Evolutionary conservation across 2,797 vertebrate species (phyloP), one percentile per base, ranked within the genome.

Genomic region (Cygnus olor): DNA sequence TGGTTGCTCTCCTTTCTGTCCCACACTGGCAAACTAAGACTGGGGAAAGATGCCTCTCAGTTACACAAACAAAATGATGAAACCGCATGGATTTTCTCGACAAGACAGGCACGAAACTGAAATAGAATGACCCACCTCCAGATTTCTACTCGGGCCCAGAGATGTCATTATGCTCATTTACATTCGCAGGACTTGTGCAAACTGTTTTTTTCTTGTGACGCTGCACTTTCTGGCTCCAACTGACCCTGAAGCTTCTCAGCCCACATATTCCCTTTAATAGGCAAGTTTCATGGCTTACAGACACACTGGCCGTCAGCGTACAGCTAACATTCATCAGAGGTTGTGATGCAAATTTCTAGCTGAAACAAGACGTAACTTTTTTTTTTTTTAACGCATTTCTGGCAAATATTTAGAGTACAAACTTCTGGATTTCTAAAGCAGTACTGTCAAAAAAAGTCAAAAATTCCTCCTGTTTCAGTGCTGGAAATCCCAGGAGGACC

Each of bases 151-250:
- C 0, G 0, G 16, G 36, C 53, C 61, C n/a, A 47, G 74, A 27
- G 80, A 86, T 66, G 40, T 93, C 81, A 90, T 64, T 58, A 49
- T 1, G 0, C 16, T 42, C 81, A 64, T 94, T 96, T 89, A 78
- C 76, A 73, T 88, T 92, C 42, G 57, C 25, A 65, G 42, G 61
- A 40, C 42, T 89, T 27, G 1, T 63, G 77, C 63, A 93, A 91
- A 76, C 72, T 94, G 42, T 81, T 94, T 88, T 51, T 90, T 58
- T 53, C 80, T 93, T 90, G 79, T 92, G 89, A 92, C 79, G 22
- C 65, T 91, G 86, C 84, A 63, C 89, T 95, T 96, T 81, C 86
- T 27, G 0, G 84, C 69, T 96, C 69, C 89, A 42, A 57, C 72
- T 89, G 88, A 74, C 74, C 88, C 86, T 30, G 54, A 54, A 88